Evolutionary conservation across 2,797 vertebrate genomes (phyloP).

Genomic region (Dendrocincla tyrannina): DNA sequence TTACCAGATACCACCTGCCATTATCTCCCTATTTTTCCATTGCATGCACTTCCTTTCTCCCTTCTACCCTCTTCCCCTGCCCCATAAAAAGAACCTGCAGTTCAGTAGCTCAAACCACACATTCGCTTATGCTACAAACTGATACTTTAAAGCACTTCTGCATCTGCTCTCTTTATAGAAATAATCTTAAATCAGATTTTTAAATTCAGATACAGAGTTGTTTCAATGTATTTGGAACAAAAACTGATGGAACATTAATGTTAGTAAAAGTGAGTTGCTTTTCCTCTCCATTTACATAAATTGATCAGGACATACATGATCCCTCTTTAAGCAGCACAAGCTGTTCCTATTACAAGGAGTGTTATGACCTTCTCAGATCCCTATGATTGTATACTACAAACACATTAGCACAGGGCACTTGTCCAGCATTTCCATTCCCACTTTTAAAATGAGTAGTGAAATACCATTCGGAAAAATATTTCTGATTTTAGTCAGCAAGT

Average conservation of each 20-base stretch:
- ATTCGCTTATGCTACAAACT: not conserved
- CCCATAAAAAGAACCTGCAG: not conserved
- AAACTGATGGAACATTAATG: not conserved
- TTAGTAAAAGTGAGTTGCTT: not conserved
- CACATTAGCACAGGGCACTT: not conserved
- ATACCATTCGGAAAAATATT: not conserved
- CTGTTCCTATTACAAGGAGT: not conserved
- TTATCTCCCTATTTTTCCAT: not conserved
- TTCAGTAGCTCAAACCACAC: not conserved
- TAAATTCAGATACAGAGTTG: not conserved
- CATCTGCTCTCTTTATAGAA: not conserved
- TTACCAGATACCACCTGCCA: not conserved
- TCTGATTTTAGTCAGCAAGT: not conserved
- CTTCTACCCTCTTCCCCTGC: not conserved
- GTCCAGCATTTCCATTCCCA: not conserved
- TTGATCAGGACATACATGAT: not conserved
- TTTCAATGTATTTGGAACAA: not conserved
- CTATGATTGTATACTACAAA: not conserved
- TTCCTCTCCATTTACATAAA: not conserved
- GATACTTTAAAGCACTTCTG: not conserved
- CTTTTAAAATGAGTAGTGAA: not conserved
- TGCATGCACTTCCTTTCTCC: not conserved
- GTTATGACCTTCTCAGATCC: not conserved
- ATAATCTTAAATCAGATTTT: not conserved
- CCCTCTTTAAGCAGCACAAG: not conserved